These are phyloP conservation scores for Crax fasciolata DNA, from an alignment of 2,797 vertebrate species.

Conservation along the genomic window DNA sequence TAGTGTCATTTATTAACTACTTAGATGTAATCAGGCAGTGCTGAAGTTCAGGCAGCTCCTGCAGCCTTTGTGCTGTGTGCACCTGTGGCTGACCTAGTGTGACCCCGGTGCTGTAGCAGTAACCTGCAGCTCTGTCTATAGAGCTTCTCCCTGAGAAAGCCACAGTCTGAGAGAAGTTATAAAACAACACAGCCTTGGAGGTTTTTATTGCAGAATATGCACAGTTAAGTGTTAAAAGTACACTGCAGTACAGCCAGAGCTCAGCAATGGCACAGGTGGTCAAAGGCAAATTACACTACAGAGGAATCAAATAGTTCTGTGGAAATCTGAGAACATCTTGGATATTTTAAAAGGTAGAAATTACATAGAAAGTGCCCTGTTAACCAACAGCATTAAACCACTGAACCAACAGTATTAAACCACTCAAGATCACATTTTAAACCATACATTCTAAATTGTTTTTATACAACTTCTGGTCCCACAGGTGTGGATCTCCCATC, in stretches of 20 bases:
- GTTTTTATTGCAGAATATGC: neutral
- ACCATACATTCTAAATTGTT: neutral
- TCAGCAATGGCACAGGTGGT: neutral
- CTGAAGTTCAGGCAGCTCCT: neutral
- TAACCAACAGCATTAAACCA: neutral
- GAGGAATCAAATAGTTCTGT: neutral
- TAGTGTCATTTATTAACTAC: neutral
- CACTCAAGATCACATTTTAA: neutral
- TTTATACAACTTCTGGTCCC: neutral
- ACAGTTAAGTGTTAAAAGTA: neutral
- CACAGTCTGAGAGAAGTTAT: accelerated
- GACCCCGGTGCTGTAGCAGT: accelerated
- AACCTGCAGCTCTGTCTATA: neutral
- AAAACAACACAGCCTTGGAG: neutral
- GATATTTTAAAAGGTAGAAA: neutral
- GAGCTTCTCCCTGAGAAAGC: neutral
- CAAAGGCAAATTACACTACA: neutral
- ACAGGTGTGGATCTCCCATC: neutral
- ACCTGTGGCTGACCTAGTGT: accelerated
- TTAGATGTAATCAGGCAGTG: neutral
- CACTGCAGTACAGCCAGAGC: neutral
- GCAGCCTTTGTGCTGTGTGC: neutral
- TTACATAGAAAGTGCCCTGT: neutral
- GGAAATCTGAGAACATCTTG: neutral
- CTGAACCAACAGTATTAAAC: neutral